Evolutionary conservation across 2,888 invertebrate genomes (phyloP).

Genomic region (Chrysina gloriosa): DNA sequence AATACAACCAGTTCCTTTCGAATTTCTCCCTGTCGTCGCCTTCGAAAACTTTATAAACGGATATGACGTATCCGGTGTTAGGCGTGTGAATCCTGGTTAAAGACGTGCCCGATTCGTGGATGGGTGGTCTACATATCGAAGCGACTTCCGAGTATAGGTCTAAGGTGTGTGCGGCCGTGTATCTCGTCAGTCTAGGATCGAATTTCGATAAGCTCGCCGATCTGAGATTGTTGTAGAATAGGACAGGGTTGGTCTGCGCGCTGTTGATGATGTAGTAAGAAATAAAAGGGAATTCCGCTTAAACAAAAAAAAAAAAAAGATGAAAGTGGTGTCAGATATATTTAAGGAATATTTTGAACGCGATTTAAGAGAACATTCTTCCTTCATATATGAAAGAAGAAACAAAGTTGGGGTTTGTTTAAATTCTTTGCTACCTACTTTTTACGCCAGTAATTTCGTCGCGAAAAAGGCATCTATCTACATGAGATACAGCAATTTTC

Average conservation of each 20-base stretch:
- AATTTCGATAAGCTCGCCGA: slow-evolving; percentile 87
- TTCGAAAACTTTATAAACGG: slow-evolving; percentile 94
- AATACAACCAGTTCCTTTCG: slow-evolving; percentile 94
- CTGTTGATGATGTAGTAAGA: slow-evolving; percentile 92
- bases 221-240: slow-evolving; percentile 87
- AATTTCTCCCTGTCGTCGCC: slow-evolving; percentile 93
- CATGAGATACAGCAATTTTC: too few relatives aligned
- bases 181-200: slow-evolving; percentile 82
- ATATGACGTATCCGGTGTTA: slow-evolving; percentile 90
- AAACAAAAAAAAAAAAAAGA: background rate
- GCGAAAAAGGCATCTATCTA: too few relatives aligned
- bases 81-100: slow-evolving; percentile 83
- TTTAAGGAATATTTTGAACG: too few relatives aligned
- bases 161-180: slow-evolving; percentile 88
- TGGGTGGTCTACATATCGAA: slow-evolving; percentile 88
- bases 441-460: too few relatives aligned
- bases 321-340: background rate
- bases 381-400: too few relatives aligned
- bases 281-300: slow-evolving; percentile 92
- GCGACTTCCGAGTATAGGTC: slow-evolving; percentile 92
- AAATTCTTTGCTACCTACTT: too few relatives aligned
- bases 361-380: too few relatives aligned
- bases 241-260: slow-evolving; percentile 84
- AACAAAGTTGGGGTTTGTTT: too few relatives aligned
- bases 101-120: slow-evolving; percentile 80